These are phyloP conservation scores for Drepana falcataria DNA, from an alignment of 2,888 invertebrate genomes.

Conservation along the genomic window DNA sequence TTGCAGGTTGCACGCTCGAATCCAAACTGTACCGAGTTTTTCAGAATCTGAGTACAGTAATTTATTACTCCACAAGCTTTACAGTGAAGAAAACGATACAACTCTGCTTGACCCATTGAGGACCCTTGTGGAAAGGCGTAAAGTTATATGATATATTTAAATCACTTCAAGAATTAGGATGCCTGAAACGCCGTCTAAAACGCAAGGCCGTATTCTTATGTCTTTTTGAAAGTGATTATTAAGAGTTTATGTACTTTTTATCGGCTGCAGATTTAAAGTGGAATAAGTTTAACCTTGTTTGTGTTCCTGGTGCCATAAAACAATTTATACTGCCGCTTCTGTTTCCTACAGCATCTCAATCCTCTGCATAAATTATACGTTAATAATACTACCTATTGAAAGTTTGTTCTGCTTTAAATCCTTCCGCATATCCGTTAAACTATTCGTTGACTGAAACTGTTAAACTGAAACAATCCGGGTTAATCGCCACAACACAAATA, in stretches of 20 bases:
- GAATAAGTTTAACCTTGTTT: background rate
- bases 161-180: conserved; percentile 47
- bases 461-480: conserved; percentile 52
- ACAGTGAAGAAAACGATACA: too few species aligned
- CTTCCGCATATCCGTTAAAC: conserved; percentile 51
- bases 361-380: background rate
- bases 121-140: too few species aligned
- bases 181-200: conserved; percentile 33
- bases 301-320: background rate
- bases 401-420: conserved; percentile 8
- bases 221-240: background rate
- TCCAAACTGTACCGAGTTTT: too few species aligned
- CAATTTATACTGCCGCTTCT: background rate
- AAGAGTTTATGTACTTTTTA: conserved; percentile 13
- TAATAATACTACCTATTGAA: too few species aligned
- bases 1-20: too few species aligned
- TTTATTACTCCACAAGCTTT: too few species aligned
- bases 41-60: too few species aligned
- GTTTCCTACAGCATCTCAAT: background rate
- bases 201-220: conserved; percentile 25
- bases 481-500: conserved; percentile 53
- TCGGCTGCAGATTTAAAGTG: conserved; percentile 4
- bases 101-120: too few species aligned
- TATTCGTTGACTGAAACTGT: conserved; percentile 30
- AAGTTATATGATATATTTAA: conserved; percentile 11